A percentile compares a stretch with the other conserved stretches of the same genome.
Evolutionary conservation across 2,797 vertebrate genomes (phyloP).

Genomic region (Anolis apletophallus): DNA sequence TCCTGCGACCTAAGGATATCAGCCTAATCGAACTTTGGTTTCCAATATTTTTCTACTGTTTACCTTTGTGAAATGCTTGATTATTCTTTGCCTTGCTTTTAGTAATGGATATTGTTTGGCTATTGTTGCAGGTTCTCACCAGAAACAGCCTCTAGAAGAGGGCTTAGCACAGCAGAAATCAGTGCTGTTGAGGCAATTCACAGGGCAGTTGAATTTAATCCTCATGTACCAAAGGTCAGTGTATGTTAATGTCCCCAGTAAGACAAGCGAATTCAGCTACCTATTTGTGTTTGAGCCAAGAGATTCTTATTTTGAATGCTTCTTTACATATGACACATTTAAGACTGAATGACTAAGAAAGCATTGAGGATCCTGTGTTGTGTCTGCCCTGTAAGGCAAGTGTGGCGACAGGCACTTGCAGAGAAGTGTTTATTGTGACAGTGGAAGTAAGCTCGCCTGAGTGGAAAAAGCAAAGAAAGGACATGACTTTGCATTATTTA

Average conservation of each 20-base stretch:
- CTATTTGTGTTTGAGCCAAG: neutral
- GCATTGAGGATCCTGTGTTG: neutral
- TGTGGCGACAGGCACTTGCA: neutral
- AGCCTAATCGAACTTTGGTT: neutral
- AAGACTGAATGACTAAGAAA: neutral
- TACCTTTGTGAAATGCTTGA: slow-evolving; percentile 1
- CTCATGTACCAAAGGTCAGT: slow-evolving; percentile 98
- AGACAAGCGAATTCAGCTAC: neutral
- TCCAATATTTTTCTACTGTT: neutral
- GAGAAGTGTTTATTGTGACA: neutral
- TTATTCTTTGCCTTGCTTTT: slow-evolving; percentile 38
- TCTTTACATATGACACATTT: neutral
- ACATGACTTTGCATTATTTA: neutral
- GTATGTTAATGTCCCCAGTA: neutral
- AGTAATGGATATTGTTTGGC: slow-evolving; percentile 47
- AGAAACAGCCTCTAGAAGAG: slow-evolving; percentile 95
- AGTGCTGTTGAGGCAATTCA: slow-evolving; percentile 99
- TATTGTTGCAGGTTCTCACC: slow-evolving; percentile 90
- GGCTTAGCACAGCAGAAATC: slow-evolving; percentile 98
- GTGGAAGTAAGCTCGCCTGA: neutral
- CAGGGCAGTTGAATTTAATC: slow-evolving; percentile 99
- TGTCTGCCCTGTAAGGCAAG: neutral
- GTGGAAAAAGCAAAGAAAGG: too few relatives aligned
- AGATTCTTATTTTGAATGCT: neutral
- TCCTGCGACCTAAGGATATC: neutral